Base-by-base conservation (phyloP, 1,140 invertebrate genomes). In the Dinothrombium tinctorium region DNA sequence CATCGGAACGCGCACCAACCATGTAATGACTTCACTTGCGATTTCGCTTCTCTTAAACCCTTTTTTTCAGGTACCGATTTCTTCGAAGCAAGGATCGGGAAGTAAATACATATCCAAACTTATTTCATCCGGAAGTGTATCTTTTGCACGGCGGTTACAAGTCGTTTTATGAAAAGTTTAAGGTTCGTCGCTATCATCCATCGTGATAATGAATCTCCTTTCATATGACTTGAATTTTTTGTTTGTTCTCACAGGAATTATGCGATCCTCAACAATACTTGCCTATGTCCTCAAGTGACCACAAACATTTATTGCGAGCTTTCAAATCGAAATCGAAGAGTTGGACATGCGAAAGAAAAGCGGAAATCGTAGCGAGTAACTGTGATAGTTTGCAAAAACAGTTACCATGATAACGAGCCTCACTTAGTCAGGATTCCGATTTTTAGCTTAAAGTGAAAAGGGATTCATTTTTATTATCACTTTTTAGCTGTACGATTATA, bases 81-180 rank as follows among this genome's bases (percentile, higher is more conserved):
- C 59, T 98, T 4, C 68, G 92, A 0, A 74, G 74, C 35, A 59
- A 69, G 15, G 92, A 99, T 58, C 65, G 92, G 1, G 64, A 69
- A 33, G 56, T 67, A 3, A 90, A 96, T 56, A 71, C 71, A 36
- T 99, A 98, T 59, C 92, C 92, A 0, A 62, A 67, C 0, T 62
- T 98, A 0, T 65, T 78, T 51, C 92, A 89, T 63, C 89, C 90
- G 0, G 92, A 98, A 58, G 61, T 94, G 7, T 98, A 98, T 56
- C 59, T 98, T 0, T 65, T 99, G 5, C 73, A 90, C 51, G 82
- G 83, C 1, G 92, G 92, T 3, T 99, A 99, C 62, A 74, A 84
- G 49, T 67, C 69, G 23, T 98, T 98, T 61, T 94, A 69, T 56
- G 63, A 71, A 45, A 31, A 38, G 8, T 50, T 45, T 40, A 23